A percentile compares a stretch with the other conserved stretches of the same genome.
phyloP scores from a whole-genome alignment of 2,888 invertebrate species.

The Erannis defoliaria region DNA sequence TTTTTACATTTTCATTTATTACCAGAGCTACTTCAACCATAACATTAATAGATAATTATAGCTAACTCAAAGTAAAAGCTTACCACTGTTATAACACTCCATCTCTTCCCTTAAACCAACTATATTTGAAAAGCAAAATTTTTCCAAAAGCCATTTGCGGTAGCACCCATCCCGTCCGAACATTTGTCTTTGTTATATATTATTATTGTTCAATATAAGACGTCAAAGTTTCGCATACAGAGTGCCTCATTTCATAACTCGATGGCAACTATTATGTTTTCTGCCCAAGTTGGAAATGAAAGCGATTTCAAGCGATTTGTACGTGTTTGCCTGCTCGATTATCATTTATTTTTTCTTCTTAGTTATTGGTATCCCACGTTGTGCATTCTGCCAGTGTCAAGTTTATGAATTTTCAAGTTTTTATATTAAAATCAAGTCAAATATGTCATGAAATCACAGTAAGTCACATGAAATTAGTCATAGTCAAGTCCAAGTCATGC shows the following conservation, averaged over 20 bases:
- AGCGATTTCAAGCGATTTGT: constrained; percentile 8
- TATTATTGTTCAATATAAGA: constrained; percentile 75
- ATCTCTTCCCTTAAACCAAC: neutral
- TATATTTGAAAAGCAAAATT: constrained; percentile 31
- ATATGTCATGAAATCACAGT: too few relatives aligned
- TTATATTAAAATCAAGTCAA: too few relatives aligned
- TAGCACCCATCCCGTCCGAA: constrained; percentile 42
- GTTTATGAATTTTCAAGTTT: too few relatives aligned
- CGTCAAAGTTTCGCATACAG: constrained; percentile 79
- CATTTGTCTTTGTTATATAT: constrained; percentile 71
- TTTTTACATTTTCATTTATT: too few relatives aligned
- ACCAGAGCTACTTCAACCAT: too few relatives aligned
- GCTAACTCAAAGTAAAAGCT: neutral
- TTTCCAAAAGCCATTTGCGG: constrained; percentile 31
- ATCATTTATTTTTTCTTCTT: too few relatives aligned
- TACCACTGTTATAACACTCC: neutral
- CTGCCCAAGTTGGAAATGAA: constrained; percentile 56
- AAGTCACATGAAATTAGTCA: too few relatives aligned
- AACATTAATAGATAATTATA: too few relatives aligned
- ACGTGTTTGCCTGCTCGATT: too few relatives aligned
- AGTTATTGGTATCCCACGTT: too few relatives aligned
- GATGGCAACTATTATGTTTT: constrained; percentile 63
- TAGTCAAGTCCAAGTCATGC: too few relatives aligned
- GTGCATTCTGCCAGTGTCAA: too few relatives aligned
- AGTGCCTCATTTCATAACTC: constrained; percentile 74